Evolutionary conservation across 1,140 invertebrate genomes (phyloP).

Genomic region (Pristionchus pacificus): DNA sequence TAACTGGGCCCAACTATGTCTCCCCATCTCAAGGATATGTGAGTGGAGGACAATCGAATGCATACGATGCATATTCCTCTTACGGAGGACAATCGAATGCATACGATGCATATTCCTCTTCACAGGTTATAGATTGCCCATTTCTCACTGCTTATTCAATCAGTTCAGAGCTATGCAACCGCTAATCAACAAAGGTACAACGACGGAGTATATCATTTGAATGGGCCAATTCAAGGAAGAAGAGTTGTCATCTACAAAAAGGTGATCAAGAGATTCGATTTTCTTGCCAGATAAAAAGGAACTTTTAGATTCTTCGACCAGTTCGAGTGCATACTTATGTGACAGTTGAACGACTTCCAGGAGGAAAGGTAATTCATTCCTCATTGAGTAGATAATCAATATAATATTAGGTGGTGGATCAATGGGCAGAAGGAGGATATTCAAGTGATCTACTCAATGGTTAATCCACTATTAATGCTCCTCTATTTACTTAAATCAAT

Average conservation of each 20-base stretch:
- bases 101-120: too few species aligned
- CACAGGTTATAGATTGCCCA: too few species aligned
- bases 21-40: too few species aligned
- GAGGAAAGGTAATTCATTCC: neutral
- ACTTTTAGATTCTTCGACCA: neutral
- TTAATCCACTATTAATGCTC: too few species aligned
- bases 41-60: neutral
- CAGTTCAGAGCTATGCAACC: neutral
- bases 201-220: neutral
- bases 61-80: neutral
- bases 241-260: neutral
- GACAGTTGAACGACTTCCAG: neutral
- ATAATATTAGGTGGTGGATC: neutral
- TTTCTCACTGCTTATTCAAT: too few species aligned
- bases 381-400: neutral
- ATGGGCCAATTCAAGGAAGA: neutral
- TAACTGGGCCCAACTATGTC: too few species aligned
- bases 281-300: neutral
- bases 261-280: neutral
- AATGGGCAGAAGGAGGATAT: neutral
- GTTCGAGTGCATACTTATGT: neutral
- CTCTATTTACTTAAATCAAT: too few species aligned
- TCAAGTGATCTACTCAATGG: neutral
- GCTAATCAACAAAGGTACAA: neutral
- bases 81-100: neutral